These are phyloP conservation scores for Cephus runcator DNA, from an alignment of 2,888 invertebrate genomes.

Conservation along the genomic window DNA sequence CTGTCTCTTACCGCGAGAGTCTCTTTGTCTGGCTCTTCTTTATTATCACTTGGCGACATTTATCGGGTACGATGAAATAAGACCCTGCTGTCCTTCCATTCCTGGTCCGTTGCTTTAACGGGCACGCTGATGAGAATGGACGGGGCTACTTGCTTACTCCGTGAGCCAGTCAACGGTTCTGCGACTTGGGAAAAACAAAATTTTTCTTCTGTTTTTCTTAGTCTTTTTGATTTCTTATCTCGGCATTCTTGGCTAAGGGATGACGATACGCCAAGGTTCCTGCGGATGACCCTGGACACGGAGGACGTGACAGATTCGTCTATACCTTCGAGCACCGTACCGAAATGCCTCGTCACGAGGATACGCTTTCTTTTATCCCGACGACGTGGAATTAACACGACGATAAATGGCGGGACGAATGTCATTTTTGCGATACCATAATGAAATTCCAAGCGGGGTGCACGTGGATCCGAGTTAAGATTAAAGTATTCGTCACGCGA, in stretches of 20 bases:
- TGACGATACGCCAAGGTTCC: not conserved
- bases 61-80: constrained; percentile 24
- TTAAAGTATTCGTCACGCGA: not conserved
- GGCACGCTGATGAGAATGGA: not conserved
- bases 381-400: constrained; percentile 9
- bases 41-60: constrained; percentile 23
- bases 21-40: constrained; percentile 5
- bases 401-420: constrained; percentile 15
- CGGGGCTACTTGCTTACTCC: not conserved
- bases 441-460: not conserved
- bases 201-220: not conserved
- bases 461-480: not conserved
- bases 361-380: not conserved
- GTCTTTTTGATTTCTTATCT: not conserved
- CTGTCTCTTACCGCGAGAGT: not conserved
- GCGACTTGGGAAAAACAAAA: not conserved
- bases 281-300: not conserved
- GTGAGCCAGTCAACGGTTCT: not conserved
- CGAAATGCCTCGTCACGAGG: not conserved
- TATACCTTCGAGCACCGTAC: not conserved
- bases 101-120: constrained; percentile 3
- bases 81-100: constrained; percentile 16
- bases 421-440: constrained; percentile 23
- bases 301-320: constrained; percentile 17
- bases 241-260: not conserved